A percentile compares a stretch with the other conserved stretches of the same genome.
Evolutionary conservation across 2,888 invertebrate species (phyloP).

Genomic region (Tenthredo livida): DNA sequence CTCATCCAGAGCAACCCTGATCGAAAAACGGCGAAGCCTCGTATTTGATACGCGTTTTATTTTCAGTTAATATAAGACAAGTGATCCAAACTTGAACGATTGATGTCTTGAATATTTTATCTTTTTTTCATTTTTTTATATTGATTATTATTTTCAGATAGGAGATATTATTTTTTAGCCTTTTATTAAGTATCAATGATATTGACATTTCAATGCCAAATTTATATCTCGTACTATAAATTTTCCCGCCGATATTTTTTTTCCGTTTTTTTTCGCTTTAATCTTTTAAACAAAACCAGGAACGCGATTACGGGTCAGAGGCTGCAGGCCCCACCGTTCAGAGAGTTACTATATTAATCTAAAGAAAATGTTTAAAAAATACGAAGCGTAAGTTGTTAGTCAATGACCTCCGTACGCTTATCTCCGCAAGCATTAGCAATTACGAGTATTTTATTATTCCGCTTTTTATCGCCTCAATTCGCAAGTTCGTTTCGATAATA

Average conservation of each 20-base stretch:
- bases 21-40: background rate
- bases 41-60: background rate
- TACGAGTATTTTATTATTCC: conserved; percentile 11
- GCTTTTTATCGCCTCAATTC: conserved; percentile 5
- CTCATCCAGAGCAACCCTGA: background rate
- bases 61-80: background rate
- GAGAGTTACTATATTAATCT: background rate
- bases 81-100: background rate
- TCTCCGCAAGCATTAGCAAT: conserved; percentile 39
- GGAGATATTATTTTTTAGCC: background rate
- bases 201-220: background rate
- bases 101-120: background rate
- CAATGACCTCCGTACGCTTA: conserved; percentile 44
- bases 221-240: background rate
- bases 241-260: background rate
- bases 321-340: background rate
- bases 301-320: background rate
- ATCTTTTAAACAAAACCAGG: background rate
- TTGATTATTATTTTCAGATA: background rate
- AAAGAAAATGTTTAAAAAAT: background rate
- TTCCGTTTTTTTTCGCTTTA: background rate
- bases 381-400: conserved; percentile 13
- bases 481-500: conserved; percentile 5
- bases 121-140: background rate
- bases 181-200: background rate